Base-by-base conservation (phyloP, 2,888 invertebrate species). In the Cyaniris semiargus region DNA sequence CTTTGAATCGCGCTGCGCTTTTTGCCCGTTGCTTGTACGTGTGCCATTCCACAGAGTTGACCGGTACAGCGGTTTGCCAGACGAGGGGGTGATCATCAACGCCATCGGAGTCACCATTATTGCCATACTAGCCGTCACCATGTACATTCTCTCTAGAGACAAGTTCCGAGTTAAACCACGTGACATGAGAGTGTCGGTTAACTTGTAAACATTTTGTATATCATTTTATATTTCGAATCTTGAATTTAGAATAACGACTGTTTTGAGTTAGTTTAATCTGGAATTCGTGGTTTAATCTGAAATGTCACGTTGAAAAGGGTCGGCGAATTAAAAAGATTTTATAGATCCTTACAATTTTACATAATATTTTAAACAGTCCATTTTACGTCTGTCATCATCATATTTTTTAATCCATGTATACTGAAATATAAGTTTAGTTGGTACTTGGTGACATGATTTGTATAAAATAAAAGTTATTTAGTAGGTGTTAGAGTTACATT, bases 41-140 rank as follows among this genome's bases (percentile, higher is more conserved):
- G 86, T 88, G 80, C 86, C 84, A 91, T 87, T 93, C 81, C 91
- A 90, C 94, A 92, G 91, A 83, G 86, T 86, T 84, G 93, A 93
- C 85, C 88, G 92, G 80, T 96, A 96, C 93, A 91, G 94, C 87
- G 90, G 91, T 80, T 89, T 95, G 87, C 94, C 94, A 80, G 95
- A 95, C 84, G 96, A 96, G 88, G 95, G 95, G 23, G 94, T 96
- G 84, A 94, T 96, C 86, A 91, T 96, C 88, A 97, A 96, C 93
- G 95, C 95, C 58, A 95, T 96, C 83, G 96, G 96, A 81, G 95
- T 96, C 84, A 92, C 95, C 81, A 93, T 96, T 86, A 93, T 96
- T 82, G 96, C 95, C 78, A 93, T 96, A 80, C 94, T 95, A 80
- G 95, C 96, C 79, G 92, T 96, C 83, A 94, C 96, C 87, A 95